Evolutionary conservation across 2,888 invertebrate genomes (phyloP), one percentile per base, ranked within the genome.

Genomic region (Lasioglossum morio): DNA sequence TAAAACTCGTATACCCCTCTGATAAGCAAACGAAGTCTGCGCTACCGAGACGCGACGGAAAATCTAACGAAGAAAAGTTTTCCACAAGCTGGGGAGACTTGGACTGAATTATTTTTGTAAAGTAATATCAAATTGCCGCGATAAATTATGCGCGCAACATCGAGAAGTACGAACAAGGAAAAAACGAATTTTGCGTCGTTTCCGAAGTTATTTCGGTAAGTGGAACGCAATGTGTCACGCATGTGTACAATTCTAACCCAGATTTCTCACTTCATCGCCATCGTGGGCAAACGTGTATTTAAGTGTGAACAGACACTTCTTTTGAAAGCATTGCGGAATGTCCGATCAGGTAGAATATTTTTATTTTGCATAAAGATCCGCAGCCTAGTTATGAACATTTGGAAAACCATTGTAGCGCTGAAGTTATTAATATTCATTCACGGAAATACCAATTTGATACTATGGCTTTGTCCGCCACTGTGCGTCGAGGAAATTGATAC

Each of bases 161-260:
- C 57, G 37, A 27, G 16, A 40, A n/a, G 10, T 57, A 75, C 19
- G 30, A 43, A 16, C 10, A 12, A 14, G 40, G 43, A 27, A 48
- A 66, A 73, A 77, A 75, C 37, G 46, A 72, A 77, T 78, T 81
- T 75, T 60, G 27, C 34, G n/a, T 37, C 69, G 34, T 70, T 79
- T 40, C 72, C 46, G 10, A 66, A 82, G 86, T 79, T 88, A 88
- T 88, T 88, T 88, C 77, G 53, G 86, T 88, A 88, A 88, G 82
- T 82, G 86, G 79, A 72, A 74, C 88, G 74, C 78, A 57, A 72
- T 76, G 73, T 85, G 70, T 48, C 57, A 66, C 60, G 78, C 57
- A 57, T n/a, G 77, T 66, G 77, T 30, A 72, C 48, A 46, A 69
- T 72, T 40, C 82, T 77, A 79, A 88, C 82, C 82, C 69, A 89